Conservation (phyloP, 2,113 vertebrate species). For the Rissa tridactyla region DNA sequence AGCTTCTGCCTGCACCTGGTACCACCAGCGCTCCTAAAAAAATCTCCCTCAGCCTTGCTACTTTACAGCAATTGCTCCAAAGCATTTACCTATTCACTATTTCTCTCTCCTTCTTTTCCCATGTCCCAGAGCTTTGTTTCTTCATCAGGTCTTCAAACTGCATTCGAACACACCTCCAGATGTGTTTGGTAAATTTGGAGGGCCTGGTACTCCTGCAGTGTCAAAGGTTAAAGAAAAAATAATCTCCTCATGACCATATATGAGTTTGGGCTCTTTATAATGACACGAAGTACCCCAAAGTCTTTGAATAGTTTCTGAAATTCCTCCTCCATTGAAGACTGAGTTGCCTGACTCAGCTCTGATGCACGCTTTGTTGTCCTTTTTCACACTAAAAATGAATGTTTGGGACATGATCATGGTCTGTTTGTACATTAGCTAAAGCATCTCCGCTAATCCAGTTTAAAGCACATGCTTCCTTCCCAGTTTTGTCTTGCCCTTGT, state of each 20-base stretch:
- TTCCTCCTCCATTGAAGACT: neutral
- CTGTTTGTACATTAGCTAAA: neutral
- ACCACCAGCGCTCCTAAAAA: neutral
- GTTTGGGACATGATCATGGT: neutral
- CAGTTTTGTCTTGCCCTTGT: neutral
- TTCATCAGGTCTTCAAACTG: neutral
- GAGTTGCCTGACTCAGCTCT: neutral
- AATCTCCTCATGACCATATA: neutral
- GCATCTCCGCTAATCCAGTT: neutral
- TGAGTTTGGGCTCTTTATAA: neutral
- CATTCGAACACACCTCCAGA: neutral
- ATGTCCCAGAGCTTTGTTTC: neutral
- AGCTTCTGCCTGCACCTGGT: neutral
- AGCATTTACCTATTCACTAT: fast-evolving
- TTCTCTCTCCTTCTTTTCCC: neutral
- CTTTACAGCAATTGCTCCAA: neutral
- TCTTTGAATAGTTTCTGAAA: neutral
- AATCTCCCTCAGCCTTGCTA: neutral
- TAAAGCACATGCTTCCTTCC: neutral
- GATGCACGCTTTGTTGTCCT: neutral
- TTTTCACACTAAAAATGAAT: neutral
- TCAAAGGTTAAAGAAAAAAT: neutral
- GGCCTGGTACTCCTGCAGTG: neutral
- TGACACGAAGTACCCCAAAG: neutral
- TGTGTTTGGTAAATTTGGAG: neutral